Base-by-base conservation (phyloP, 2,888 invertebrate genomes). In the Fissipunctia ypsillon region DNA sequence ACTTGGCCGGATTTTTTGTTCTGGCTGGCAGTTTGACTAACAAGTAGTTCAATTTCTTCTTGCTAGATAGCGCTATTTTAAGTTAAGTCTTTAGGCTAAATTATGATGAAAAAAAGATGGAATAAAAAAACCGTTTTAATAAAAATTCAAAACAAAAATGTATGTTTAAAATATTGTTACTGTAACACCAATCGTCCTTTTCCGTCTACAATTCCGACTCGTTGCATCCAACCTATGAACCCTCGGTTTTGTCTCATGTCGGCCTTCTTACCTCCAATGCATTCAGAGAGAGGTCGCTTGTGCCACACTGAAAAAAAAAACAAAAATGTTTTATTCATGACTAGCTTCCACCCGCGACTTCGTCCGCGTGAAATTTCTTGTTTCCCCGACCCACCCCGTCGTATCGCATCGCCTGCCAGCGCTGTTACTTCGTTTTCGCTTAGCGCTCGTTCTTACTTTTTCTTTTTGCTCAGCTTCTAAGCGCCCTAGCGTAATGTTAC, bases 211-310 rank as follows among this genome's bases (percentile, higher is more conserved):
- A 96, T 93, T 0, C 96, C 96, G 0, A 93, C 90, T 2, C 91
- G 76, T 25, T 94, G 95, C 95, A 96, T 94, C 96, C 96, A 96
- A 0, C 90, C 91, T 0, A 96, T 93, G 76, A 96, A 96, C 0
- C 91, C 92, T 28, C 94, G 87, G 73, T 94, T 96, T 3, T 94
- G 91, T 0, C 87, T 85, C 87, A 94, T 77, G 3, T 95, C 95
- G 0, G 95, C 94, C 35, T 92, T 93, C n/a, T 89, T 90, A 0
- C 90, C 90, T 0, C 96, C 96, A 0, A 95, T 92, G 60, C 96
- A 96, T 7, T 94, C 93, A 0, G 94, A 84, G 0, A 96, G 86
- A 0, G 94, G 95, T 3, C 93, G 91, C 6, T 78, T 87, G 19
- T 92, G 91, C 96, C 96, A 96, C 0, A 90, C 96, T 96, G 90